phyloP scores from a whole-genome alignment of 92 coral and sea anemone genomes.

The Epizoanthus rinbou region DNA sequence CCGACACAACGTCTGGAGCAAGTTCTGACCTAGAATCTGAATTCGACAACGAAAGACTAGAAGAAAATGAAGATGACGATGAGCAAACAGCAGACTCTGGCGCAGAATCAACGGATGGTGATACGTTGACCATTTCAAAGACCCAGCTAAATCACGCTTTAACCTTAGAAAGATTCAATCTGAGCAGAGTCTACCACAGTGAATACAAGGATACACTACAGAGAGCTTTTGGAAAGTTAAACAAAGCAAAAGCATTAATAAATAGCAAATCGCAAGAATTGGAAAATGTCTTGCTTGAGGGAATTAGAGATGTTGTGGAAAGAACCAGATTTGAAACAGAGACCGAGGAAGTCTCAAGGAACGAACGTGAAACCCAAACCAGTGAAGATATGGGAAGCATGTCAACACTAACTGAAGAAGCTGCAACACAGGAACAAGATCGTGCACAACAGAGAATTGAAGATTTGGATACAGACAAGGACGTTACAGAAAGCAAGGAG shows the following conservation, averaged over 20 bases:
- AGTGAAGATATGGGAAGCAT: not conserved
- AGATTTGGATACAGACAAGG: not conserved
- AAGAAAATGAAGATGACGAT: slow-evolving; percentile 41
- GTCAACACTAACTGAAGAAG: not conserved
- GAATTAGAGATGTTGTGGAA: slow-evolving; percentile 56
- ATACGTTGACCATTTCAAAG: slow-evolving; percentile 68
- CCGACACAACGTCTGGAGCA: slow-evolving; percentile 81
- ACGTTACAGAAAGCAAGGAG: slow-evolving; percentile 1
- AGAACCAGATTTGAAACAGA: slow-evolving; percentile 57
- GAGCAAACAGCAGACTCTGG: slow-evolving; percentile 63
- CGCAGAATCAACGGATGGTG: slow-evolving; percentile 74
- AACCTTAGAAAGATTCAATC: slow-evolving; percentile 80
- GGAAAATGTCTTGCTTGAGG: slow-evolving; percentile 59
- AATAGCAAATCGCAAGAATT: slow-evolving; percentile 48
- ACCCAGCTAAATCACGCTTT: slow-evolving; percentile 66
- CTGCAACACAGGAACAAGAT: not conserved
- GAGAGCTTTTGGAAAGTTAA: slow-evolving; percentile 62
- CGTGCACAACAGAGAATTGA: not conserved
- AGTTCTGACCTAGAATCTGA: slow-evolving; percentile 80
- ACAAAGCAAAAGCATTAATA: slow-evolving; percentile 51
- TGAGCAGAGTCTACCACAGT: slow-evolving; percentile 83
- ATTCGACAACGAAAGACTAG: slow-evolving; percentile 45
- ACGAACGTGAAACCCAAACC: not conserved
- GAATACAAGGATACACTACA: slow-evolving; percentile 83
- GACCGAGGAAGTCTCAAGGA: not conserved